Conservation (phyloP, 1,140 invertebrate species). For the Galendromus occidentalis region DNA sequence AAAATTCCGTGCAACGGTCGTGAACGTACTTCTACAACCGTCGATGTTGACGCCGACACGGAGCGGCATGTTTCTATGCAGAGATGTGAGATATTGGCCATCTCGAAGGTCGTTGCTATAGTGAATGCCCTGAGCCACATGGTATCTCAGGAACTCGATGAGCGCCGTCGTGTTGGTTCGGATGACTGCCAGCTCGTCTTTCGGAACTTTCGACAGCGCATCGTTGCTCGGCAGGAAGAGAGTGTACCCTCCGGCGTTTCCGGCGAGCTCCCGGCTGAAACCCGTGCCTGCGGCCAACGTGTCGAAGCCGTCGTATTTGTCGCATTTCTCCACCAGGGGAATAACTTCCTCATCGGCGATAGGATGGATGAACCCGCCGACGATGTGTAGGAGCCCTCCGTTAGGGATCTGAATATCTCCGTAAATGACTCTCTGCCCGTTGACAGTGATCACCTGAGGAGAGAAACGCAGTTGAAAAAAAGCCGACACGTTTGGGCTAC, state of each 20-base stretch:
- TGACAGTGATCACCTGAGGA: constrained; percentile 19
- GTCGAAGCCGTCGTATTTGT: constrained; percentile 23
- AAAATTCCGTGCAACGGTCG: not conserved
- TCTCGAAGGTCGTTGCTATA: constrained; percentile 22
- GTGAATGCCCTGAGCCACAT: constrained; percentile 20
- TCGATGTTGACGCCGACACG: constrained; percentile 22
- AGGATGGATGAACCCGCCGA: constrained; percentile 22
- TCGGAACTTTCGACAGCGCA: constrained; percentile 21
- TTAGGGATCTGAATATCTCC: constrained; percentile 19
- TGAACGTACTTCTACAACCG: constrained; percentile 21
- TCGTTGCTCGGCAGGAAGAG: constrained; percentile 23
- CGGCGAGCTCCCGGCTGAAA: constrained; percentile 16
- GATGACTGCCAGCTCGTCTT: constrained; percentile 20
- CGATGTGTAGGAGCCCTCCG: constrained; percentile 20
- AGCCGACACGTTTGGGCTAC: too few relatives aligned
- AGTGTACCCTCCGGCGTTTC: constrained; percentile 21
- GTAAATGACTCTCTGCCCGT: constrained; percentile 20
- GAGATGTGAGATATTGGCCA: constrained; percentile 21
- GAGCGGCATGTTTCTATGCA: constrained; percentile 18
- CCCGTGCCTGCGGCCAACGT: constrained; percentile 21
- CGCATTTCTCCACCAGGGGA: constrained; percentile 19
- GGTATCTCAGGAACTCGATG: constrained; percentile 23
- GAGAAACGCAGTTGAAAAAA: not conserved
- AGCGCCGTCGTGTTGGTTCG: constrained; percentile 21
- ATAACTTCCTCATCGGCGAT: constrained; percentile 19